A percentile compares a stretch with the other conserved stretches of the same genome.
phyloP scores from a whole-genome alignment of 2,797 vertebrate species.

The Hypotaenidia philippensis region DNA sequence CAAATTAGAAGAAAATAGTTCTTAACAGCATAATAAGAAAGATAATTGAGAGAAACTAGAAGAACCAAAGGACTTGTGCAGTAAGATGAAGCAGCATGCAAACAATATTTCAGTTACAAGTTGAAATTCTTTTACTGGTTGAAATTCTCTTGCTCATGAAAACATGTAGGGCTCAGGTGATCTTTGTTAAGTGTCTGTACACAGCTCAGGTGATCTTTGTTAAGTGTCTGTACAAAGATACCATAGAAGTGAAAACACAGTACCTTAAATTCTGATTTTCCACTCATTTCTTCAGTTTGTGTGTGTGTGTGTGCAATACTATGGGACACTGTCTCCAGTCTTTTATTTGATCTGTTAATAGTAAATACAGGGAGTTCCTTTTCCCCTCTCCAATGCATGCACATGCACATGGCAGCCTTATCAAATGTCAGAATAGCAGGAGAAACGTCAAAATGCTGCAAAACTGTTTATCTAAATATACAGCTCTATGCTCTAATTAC shows the following conservation, averaged over 20 bases:
- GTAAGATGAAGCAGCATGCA: background rate
- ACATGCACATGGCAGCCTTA: background rate
- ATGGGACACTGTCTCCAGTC: background rate
- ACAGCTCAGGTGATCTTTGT: background rate
- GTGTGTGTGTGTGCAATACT: background rate
- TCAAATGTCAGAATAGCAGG: background rate
- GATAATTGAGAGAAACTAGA: background rate
- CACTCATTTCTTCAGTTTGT: background rate
- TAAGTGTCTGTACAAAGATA: background rate
- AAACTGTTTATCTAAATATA: background rate
- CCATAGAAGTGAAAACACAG: background rate
- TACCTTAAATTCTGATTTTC: background rate
- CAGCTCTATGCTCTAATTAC: conserved; percentile 11
- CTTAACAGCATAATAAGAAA: background rate
- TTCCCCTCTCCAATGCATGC: background rate
- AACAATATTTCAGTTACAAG: background rate
- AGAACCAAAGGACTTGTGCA: background rate
- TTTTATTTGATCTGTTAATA: background rate
- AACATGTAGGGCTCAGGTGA: background rate
- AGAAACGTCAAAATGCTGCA: background rate
- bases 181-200: background rate
- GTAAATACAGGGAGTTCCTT: background rate
- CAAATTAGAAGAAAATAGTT: background rate
- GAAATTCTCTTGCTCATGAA: background rate
- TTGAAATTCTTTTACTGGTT: background rate